Evolutionary conservation across 2,113 vertebrate genomes (phyloP).

Genomic region (Mesocricetus auratus): DNA sequence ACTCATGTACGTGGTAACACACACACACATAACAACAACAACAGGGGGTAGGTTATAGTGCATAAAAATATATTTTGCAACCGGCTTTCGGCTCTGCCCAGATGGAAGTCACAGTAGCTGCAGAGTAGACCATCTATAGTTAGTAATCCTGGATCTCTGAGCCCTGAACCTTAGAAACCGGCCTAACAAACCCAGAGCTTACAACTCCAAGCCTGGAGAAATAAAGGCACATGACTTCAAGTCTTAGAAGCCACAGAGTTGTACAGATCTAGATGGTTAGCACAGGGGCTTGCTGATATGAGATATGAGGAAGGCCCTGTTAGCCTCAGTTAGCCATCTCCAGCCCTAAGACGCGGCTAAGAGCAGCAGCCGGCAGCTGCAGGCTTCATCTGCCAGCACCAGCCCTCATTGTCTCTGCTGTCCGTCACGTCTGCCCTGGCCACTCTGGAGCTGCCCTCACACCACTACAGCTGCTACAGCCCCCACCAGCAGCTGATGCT

Average conservation of each 20-base stretch:
- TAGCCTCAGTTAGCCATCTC: neutral
- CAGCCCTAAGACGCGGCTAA: neutral
- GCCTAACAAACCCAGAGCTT: neutral
- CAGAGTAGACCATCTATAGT: too few relatives aligned
- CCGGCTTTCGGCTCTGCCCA: neutral
- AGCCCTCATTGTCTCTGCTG: neutral
- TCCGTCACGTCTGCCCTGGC: neutral
- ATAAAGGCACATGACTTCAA: neutral
- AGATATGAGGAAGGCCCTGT: too few relatives aligned
- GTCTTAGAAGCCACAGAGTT: neutral
- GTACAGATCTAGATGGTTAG: neutral
- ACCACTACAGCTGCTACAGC: neutral
- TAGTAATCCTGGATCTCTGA: too few relatives aligned
- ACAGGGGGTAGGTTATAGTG: too few relatives aligned
- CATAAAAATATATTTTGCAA: neutral
- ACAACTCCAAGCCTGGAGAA: neutral
- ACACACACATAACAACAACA: neutral
- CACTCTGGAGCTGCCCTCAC: neutral
- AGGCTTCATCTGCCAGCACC: neutral
- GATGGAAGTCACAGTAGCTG: neutral
- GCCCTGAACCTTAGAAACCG: neutral
- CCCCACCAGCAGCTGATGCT: neutral
- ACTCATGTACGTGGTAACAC: neutral
- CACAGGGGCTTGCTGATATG: neutral
- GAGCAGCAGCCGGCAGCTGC: neutral